Percentiles rank a stretch among this genome's conserved stretches.
These are phyloP conservation scores for Tuta absoluta DNA, from an alignment of 2,888 invertebrate species.

Conservation along the genomic window DNA sequence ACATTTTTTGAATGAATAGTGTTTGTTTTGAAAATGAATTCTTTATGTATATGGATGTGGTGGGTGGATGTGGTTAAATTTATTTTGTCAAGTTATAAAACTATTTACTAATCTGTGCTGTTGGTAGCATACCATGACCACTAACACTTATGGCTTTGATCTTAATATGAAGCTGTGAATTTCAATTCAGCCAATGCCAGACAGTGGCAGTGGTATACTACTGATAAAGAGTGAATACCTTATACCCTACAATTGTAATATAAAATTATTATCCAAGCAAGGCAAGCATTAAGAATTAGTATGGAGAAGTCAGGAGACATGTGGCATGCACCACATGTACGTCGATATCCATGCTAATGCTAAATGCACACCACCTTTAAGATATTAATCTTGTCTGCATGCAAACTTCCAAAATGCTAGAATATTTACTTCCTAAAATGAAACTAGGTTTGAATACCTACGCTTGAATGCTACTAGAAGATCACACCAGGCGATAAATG, in stretches of 20 bases:
- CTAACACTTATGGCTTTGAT: background rate
- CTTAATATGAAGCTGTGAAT: background rate
- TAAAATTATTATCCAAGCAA: background rate
- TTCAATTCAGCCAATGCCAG: background rate
- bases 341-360: no score
- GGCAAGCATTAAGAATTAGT: background rate
- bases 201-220: background rate
- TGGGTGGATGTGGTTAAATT: conserved; percentile 18
- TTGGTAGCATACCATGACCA: background rate
- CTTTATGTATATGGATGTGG: conserved; percentile 31
- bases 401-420: background rate
- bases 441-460: background rate
- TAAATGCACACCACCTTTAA: background rate
- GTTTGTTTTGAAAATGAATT: conserved; percentile 25
- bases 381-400: background rate
- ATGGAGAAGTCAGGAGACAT: no score
- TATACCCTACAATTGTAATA: background rate
- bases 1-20: conserved; percentile 15
- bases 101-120: background rate
- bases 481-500: no score
- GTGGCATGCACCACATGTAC: no score
- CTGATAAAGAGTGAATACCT: background rate
- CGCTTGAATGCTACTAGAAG: background rate
- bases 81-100: background rate
- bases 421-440: background rate